phyloP scores from a whole-genome alignment of 2,888 invertebrate genomes.

The Icerya purchasi region DNA sequence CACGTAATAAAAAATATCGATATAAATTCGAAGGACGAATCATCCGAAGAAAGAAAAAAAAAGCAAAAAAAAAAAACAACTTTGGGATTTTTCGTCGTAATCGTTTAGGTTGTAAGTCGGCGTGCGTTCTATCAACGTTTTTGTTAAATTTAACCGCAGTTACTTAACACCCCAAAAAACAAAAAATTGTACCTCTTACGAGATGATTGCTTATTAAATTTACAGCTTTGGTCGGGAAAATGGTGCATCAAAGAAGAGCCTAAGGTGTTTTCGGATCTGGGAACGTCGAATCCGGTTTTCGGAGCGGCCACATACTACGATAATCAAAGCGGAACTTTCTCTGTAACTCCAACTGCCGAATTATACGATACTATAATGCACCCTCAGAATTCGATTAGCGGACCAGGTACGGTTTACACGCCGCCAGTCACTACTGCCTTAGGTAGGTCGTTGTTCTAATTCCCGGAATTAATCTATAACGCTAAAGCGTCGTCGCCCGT shows the following conservation, averaged over 20 bases:
- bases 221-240: slow-evolving; percentile 61
- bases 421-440: slow-evolving; percentile 25
- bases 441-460: neutral
- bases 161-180: too few relatives aligned
- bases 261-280: slow-evolving; percentile 62
- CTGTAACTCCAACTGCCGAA: slow-evolving; percentile 30
- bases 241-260: slow-evolving; percentile 84
- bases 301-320: slow-evolving; percentile 24
- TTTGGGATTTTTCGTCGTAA: too few relatives aligned
- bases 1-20: too few relatives aligned
- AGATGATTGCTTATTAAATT: too few relatives aligned
- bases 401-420: slow-evolving; percentile 39
- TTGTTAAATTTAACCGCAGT: too few relatives aligned
- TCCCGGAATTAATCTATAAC: neutral
- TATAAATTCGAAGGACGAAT: too few relatives aligned
- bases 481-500: neutral
- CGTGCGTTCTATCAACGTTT: too few relatives aligned
- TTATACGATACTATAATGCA: slow-evolving; percentile 51
- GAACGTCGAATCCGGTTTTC: slow-evolving; percentile 23
- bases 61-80: too few relatives aligned
- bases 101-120: too few relatives aligned
- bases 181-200: too few relatives aligned
- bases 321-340: slow-evolving; percentile 18
- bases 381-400: slow-evolving; percentile 37
- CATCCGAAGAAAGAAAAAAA: too few relatives aligned